Conservation (phyloP, 2,888 invertebrate genomes). For the Tetranychus truncatus region DNA sequence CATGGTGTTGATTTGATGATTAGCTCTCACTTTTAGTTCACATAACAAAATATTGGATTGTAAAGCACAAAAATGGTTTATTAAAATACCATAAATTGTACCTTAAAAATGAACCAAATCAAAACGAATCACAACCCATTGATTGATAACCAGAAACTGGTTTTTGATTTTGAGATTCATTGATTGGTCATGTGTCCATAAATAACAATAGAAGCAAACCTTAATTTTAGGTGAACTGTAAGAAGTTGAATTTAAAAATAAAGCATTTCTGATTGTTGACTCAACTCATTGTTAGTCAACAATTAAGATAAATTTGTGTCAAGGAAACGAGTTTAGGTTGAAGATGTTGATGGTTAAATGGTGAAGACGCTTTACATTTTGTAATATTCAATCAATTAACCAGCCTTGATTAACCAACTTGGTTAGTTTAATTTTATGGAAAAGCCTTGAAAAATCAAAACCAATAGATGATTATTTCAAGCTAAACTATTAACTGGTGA, state of each 20-base stretch:
- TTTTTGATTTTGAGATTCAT: background rate
- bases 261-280: no score
- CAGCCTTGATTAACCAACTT: no score
- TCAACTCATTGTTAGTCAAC: background rate
- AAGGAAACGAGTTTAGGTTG: background rate
- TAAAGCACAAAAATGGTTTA: no score
- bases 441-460: no score
- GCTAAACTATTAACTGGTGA: no score
- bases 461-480: no score
- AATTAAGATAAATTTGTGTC: background rate
- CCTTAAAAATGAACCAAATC: background rate
- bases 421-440: no score
- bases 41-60: background rate
- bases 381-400: no score
- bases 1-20: background rate
- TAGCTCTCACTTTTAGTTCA: background rate
- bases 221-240: background rate
- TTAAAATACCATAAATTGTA: no score
- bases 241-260: no score
- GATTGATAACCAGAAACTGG: background rate
- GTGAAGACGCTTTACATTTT: background rate
- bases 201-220: background rate
- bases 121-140: background rate
- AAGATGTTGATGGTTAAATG: background rate
- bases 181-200: background rate